Evolutionary conservation across 2,113 vertebrate genomes (phyloP), one percentile per base, ranked within the genome.

Genomic region (Tragulus kanchil): DNA sequence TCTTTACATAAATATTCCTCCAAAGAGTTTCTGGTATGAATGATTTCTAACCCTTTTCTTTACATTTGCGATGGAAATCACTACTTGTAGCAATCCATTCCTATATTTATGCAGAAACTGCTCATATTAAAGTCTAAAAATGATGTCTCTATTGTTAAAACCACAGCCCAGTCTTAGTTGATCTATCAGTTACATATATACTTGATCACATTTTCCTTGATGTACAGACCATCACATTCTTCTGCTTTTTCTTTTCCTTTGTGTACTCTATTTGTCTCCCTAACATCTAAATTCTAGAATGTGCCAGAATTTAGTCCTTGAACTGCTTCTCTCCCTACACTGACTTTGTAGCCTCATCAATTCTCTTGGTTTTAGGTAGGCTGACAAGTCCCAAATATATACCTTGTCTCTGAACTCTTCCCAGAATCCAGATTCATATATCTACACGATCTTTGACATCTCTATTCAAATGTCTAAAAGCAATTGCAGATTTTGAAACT

Each of bases 341-440:
- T 65, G 3, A 26, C 15, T 94, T n/a, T 42, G 9, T 21, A 61
- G 36, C 25, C 17, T 85, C 36, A 86, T 69, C 75, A 50, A 4
- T 92, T 94, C 16, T 78, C 42, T 50, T 21, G 36, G n/a, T 42
- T 54, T 90, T 16, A 71, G 89, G 67, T 21, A 89, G 64, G 12
- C 8, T 90, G 73, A 93, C 69, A 90, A 91, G 5, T 94, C 54
- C 21, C 59, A 78, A 71, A 54, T 75, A 79, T 92, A 12, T 23
- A 50, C 5, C 23, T 54, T 21, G 45, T 10, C 36, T 78, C 25
- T 17, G 26, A 79, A 58, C 10, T 62, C 15, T 15, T 71, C 45
- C 21, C 8, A 58, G 50, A 92, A 84, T 92, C 48, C 9, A 90
- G 31, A 87, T 21, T 87, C 42, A 69, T 3, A 25, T 65, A 54